Evolutionary conservation across 2,113 vertebrate genomes (phyloP).

Genomic region (Candoia aspera): DNA sequence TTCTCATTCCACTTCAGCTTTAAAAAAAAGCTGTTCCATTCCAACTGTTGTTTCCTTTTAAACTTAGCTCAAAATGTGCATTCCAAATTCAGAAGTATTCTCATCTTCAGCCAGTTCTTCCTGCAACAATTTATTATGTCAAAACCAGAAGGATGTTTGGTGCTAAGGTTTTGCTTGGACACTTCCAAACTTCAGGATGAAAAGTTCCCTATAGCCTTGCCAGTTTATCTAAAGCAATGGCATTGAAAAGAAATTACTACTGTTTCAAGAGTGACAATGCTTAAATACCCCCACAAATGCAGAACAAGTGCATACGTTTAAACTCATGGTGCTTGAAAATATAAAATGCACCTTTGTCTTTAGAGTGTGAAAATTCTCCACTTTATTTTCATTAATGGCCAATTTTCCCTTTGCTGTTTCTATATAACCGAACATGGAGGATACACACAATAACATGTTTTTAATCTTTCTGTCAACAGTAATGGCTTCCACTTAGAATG

Average conservation of each 20-base stretch:
- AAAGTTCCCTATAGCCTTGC: not conserved
- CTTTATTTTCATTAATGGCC: slow-evolving; percentile 17
- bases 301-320: slow-evolving; percentile 16
- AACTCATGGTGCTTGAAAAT: slow-evolving; percentile 16
- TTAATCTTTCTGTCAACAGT: not conserved
- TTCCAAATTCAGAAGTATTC: not conserved
- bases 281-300: not conserved
- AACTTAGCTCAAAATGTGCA: not conserved
- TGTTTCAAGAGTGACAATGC: not conserved
- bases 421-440: slow-evolving; percentile 10
- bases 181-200: not conserved
- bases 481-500: not conserved
- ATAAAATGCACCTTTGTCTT: not conserved
- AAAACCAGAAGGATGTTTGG: not conserved
- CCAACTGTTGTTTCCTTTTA: not conserved
- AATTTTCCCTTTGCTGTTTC: slow-evolving; percentile 10
- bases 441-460: slow-evolving; percentile 4
- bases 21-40: not conserved
- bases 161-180: not conserved
- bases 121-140: not conserved
- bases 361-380: not conserved
- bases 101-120: not conserved
- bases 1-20: not conserved
- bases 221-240: not conserved
- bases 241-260: not conserved